Evolutionary conservation across 2,113 vertebrate species (phyloP).

Genomic region (Zosterops borbonicus): DNA sequence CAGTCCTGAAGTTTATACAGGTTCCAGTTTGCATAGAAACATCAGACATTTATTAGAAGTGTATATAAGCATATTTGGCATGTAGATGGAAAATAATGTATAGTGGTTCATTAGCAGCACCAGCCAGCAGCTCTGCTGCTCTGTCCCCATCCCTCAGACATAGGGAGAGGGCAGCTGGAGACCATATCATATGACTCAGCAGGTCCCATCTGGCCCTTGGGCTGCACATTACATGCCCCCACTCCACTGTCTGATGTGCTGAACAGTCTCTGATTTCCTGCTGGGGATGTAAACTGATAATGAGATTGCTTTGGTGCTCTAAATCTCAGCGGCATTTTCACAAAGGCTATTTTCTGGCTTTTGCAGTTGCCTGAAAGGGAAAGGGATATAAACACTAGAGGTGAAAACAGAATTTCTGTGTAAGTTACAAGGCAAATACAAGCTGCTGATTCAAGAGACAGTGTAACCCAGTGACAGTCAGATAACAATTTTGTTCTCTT

Average conservation of each 20-base stretch:
- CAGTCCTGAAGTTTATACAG: background rate
- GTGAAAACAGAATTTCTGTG: background rate
- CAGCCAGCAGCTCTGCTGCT: background rate
- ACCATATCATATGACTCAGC: conserved; percentile 12
- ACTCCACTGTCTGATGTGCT: background rate
- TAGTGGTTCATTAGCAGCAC: background rate
- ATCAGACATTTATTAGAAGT: background rate
- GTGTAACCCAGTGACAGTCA: background rate
- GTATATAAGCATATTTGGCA: background rate
- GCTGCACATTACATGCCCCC: conserved; percentile 3
- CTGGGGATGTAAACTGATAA: conserved; percentile 56
- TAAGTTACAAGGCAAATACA: conserved; percentile 1
- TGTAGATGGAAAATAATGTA: background rate
- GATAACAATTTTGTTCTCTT: background rate
- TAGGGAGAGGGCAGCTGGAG: conserved; percentile 29
- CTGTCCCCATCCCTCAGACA: background rate
- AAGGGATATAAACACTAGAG: background rate
- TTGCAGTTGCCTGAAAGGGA: conserved; percentile 14
- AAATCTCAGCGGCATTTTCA: conserved; percentile 32
- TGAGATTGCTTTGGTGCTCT: conserved; percentile 46
- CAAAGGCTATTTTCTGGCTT: conserved; percentile 28
- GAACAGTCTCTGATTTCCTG: conserved; percentile 34
- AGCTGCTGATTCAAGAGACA: conserved; percentile 7
- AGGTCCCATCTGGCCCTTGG: conserved; percentile 51
- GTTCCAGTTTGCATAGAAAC: background rate